These are phyloP conservation scores for Pristionchus exspectatus DNA, from an alignment of 2,888 invertebrate genomes.

Conservation along the genomic window DNA sequence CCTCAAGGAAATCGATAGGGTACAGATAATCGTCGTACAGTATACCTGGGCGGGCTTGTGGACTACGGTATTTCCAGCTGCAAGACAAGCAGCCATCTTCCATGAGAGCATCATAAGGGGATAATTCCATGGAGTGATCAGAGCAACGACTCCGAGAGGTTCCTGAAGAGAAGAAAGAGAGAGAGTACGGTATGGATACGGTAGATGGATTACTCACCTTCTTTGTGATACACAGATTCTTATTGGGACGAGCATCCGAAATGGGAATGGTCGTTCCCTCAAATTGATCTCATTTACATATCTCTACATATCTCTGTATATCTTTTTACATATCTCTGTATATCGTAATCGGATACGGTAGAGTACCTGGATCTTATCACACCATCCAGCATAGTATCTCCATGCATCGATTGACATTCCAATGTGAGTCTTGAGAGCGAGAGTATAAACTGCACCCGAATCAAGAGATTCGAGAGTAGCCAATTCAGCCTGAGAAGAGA, in stretches of 20 bases:
- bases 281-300: constrained; percentile 33
- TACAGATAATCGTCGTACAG: not conserved
- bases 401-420: constrained; percentile 98
- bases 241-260: constrained; percentile 92
- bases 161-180: constrained; percentile 81
- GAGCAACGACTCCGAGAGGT: constrained; percentile 92
- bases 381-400: constrained; percentile 95
- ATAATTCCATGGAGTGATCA: constrained; percentile 98
- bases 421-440: constrained; percentile 95
- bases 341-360: not conserved
- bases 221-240: constrained; percentile 90
- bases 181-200: not conserved
- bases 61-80: constrained; percentile 95
- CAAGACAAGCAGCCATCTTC: constrained; percentile 98
- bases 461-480: constrained; percentile 95
- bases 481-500: constrained; percentile 85
- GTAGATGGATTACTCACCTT: constrained; percentile 79
- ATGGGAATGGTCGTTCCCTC: constrained; percentile 92
- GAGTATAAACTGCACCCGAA: constrained; percentile 95
- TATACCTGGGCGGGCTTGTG: constrained; percentile 90
- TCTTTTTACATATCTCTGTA: too few species aligned
- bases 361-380: constrained; percentile 90
- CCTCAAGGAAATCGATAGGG: constrained; percentile 78
- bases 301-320: too few species aligned
- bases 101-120: constrained; percentile 98